Percentiles rank a stretch among this genome's conserved stretches.
Evolutionary conservation across 2,888 invertebrate genomes (phyloP).

Genomic region (Eristalis tenax): DNA sequence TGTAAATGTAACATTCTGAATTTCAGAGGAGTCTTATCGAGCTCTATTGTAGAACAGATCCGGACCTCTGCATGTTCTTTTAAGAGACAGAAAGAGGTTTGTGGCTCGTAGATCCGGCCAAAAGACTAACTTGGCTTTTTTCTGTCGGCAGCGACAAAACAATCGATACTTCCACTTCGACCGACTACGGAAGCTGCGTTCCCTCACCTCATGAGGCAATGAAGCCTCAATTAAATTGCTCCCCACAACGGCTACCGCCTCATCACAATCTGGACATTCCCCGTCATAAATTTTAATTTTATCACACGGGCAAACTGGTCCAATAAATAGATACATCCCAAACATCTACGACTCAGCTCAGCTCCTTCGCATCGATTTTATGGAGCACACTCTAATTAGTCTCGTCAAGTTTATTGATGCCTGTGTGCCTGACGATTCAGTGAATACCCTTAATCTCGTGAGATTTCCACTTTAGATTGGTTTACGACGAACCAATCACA

Average conservation of each 20-base stretch:
- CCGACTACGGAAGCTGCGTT: not conserved
- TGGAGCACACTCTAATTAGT: not conserved
- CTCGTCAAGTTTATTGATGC: not conserved
- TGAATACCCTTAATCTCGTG: not conserved
- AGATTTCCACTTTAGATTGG: not conserved
- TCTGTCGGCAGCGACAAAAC: too few species aligned
- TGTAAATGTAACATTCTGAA: too few species aligned
- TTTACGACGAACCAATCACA: slow-evolving; percentile 1
- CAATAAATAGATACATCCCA: not conserved
- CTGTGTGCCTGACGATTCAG: not conserved
- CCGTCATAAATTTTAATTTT: not conserved
- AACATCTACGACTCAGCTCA: not conserved
- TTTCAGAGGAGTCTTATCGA: too few species aligned
- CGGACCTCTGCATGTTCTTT: too few species aligned
- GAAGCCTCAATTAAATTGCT: not conserved
- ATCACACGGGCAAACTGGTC: not conserved
- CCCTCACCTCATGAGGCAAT: not conserved
- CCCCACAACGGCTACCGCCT: not conserved
- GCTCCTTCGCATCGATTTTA: not conserved
- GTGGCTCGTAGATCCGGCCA: too few species aligned
- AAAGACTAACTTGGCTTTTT: too few species aligned
- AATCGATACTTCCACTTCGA: not conserved
- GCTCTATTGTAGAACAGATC: too few species aligned
- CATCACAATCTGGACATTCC: not conserved
- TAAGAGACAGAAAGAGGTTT: too few species aligned